Conservation (phyloP, 1,140 invertebrate genomes). For the Globodera ellingtonae region DNA sequence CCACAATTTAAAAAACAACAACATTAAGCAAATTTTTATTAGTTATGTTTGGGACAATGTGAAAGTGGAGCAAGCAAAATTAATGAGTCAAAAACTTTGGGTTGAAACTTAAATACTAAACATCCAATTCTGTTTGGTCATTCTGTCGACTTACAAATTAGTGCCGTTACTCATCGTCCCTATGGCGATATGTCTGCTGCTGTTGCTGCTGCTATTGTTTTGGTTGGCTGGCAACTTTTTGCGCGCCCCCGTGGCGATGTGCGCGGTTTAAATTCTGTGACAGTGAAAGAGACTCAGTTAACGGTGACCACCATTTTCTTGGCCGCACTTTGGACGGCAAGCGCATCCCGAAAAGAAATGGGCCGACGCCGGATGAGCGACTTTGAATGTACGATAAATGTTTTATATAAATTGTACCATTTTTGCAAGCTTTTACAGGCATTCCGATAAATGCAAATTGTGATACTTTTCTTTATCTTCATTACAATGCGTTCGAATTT, state of each 20-base stretch:
- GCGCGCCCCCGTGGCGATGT: constrained; percentile 13
- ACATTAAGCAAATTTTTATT: no score
- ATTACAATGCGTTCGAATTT: no score
- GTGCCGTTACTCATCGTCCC: neutral
- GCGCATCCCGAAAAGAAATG: constrained; percentile 35
- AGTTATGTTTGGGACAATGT: no score
- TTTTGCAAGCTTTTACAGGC: no score
- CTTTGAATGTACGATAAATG: neutral
- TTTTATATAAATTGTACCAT: no score
- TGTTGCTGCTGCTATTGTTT: constrained; percentile 8
- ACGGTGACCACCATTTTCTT: constrained; percentile 41
- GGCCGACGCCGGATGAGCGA: constrained; percentile 9
- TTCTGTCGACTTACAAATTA: neutral
- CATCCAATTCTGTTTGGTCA: neutral
- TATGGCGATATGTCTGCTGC: no score
- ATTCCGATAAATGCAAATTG: no score
- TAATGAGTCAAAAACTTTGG: no score
- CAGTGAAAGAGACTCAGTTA: constrained; percentile 36
- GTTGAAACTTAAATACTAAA: no score
- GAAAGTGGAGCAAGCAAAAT: no score
- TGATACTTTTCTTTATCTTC: no score
- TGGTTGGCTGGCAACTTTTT: constrained; percentile 11
- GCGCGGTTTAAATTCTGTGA: constrained; percentile 41
- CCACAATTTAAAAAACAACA: no score
- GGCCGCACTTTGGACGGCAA: constrained; percentile 29